Percentiles rank a stretch among this genome's conserved stretches.
Conservation (phyloP, 1,140 invertebrate genomes). For the Pseudachorutes palmiensis region DNA sequence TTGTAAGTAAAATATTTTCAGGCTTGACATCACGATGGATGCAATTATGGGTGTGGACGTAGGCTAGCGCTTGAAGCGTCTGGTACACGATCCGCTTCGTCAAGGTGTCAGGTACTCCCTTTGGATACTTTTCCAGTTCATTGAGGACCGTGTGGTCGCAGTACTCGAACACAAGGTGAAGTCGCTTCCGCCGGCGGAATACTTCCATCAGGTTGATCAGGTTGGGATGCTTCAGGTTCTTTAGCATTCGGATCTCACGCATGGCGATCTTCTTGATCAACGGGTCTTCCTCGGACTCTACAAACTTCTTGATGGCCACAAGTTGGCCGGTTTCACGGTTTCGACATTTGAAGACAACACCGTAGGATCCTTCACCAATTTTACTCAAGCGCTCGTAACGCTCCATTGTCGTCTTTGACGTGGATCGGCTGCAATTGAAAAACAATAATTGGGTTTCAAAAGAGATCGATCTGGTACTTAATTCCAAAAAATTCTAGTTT, state of each 20-base stretch:
- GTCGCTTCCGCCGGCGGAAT: conserved; percentile 87
- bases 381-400: conserved; percentile 94
- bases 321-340: conserved; percentile 90
- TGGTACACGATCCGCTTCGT: conserved; percentile 92
- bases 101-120: conserved; percentile 67
- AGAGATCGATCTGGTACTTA: not conserved
- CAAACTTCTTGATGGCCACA: conserved; percentile 98
- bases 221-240: conserved; percentile 98
- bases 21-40: conserved; percentile 97
- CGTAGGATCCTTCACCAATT: conserved; percentile 97
- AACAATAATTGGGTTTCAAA: conserved; percentile 17
- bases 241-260: conserved; percentile 92
- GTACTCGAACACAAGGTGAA: conserved; percentile 97
- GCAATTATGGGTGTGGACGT: conserved; percentile 93
- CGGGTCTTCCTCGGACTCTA: conserved; percentile 97
- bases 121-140: conserved; percentile 85
- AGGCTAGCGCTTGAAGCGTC: conserved; percentile 85
- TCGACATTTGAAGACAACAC: conserved; percentile 96
- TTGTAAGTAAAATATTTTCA: conserved; percentile 96
- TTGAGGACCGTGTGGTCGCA: conserved; percentile 95
- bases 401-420: conserved; percentile 86
- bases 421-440: conserved; percentile 56
- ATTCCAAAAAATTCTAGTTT: too few relatives aligned
- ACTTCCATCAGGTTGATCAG: conserved; percentile 96
- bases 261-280: conserved; percentile 96